phyloP scores from a whole-genome alignment of 1,140 invertebrate species.

The Hylaeus volcanicus region DNA sequence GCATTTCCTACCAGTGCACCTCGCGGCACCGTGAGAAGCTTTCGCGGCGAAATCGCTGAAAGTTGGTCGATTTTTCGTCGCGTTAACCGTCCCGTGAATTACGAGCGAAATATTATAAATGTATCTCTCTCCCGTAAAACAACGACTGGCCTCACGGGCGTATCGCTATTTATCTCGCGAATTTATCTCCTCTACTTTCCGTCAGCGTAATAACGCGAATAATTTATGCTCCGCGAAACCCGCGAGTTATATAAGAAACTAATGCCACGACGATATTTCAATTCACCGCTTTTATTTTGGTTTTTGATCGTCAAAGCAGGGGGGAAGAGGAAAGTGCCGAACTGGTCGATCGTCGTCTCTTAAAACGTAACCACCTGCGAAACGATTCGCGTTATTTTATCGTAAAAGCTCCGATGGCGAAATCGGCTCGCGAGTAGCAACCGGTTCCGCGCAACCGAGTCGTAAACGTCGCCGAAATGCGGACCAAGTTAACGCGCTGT shows the following conservation, averaged over 20 bases:
- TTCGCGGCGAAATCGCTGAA: conserved; percentile 8
- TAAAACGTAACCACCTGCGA: conserved; percentile 29
- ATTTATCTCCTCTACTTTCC: conserved; percentile 31
- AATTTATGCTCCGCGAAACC: conserved; percentile 24
- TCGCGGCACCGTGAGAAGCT: conserved; percentile 26
- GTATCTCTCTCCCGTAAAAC: conserved; percentile 6
- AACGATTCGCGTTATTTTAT: conserved; percentile 55
- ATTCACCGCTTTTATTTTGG: conserved; percentile 31
- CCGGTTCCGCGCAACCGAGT: conserved; percentile 40
- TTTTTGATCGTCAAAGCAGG: neutral
- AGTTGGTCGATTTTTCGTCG: conserved; percentile 37
- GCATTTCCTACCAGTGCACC: neutral
- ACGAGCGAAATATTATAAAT: conserved; percentile 23
- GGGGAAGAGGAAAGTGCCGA: neutral
- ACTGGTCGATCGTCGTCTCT: neutral
- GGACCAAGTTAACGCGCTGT: conserved; percentile 38
- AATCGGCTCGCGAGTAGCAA: conserved; percentile 52
- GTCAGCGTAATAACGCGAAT: conserved; percentile 32
- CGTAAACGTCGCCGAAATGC: conserved; percentile 45
- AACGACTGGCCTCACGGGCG: conserved; percentile 23
- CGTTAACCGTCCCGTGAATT: conserved; percentile 1
- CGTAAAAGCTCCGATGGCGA: conserved; percentile 43
- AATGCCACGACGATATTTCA: conserved; percentile 22
- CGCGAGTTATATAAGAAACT: conserved; percentile 10
- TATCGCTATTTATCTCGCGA: conserved; percentile 39